Percentiles rank a stretch among this genome's conserved stretches.
Conservation (phyloP, 2,888 invertebrate genomes). For the Thumatha senex region DNA sequence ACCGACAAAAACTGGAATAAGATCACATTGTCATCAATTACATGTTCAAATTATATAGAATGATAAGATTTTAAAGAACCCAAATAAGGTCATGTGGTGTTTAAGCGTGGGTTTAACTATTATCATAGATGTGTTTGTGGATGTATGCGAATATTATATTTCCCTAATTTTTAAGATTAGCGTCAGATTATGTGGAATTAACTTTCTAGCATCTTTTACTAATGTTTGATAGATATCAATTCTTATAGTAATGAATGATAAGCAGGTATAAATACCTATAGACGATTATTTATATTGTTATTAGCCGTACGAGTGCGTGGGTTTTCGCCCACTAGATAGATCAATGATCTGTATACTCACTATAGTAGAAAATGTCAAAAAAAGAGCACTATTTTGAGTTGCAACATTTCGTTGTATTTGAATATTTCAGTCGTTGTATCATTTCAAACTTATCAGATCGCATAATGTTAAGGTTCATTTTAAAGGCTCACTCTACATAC, state of each 20-base stretch:
- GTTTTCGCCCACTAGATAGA: not conserved
- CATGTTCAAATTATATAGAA: too few species aligned
- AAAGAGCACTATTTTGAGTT: too few species aligned
- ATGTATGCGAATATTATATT: constrained; percentile 12
- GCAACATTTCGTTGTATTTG: too few species aligned
- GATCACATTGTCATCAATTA: not conserved
- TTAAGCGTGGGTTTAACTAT: not conserved
- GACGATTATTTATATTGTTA: constrained; percentile 2
- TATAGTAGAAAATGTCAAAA: too few species aligned
- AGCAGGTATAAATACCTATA: constrained; percentile 3
- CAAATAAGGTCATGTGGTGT: not conserved
- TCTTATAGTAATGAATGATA: constrained; percentile 8
- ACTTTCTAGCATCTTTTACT: constrained; percentile 15
- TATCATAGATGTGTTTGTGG: constrained; percentile 12
- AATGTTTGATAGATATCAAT: constrained; percentile 5
- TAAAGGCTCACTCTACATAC: too few species aligned
- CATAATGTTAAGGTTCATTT: too few species aligned
- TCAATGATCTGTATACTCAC: too few species aligned
- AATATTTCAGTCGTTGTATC: too few species aligned
- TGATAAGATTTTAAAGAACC: too few species aligned
- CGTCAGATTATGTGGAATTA: constrained; percentile 12
- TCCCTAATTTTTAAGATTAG: constrained; percentile 12
- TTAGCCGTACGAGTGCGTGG: not conserved
- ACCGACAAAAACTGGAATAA: not conserved
- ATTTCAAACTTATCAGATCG: too few species aligned